These are phyloP conservation scores for Polylopha cassiicola DNA, from an alignment of 2,888 invertebrate species.

Conservation along the genomic window DNA sequence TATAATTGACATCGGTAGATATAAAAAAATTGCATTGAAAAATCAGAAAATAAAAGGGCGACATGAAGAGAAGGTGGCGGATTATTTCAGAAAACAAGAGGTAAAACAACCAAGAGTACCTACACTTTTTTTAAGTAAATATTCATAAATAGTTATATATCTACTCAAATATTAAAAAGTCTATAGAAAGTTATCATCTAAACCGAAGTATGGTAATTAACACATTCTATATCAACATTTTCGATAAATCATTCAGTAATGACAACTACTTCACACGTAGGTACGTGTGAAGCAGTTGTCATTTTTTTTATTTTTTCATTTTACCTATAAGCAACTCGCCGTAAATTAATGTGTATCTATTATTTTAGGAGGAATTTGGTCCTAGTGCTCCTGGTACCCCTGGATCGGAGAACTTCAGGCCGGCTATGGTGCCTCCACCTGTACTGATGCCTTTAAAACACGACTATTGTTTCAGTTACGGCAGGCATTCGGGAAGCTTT, in stretches of 20 bases:
- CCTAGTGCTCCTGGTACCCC: conserved; percentile 28
- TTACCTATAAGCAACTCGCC: too few relatives aligned
- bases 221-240: too few relatives aligned
- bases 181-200: too few relatives aligned
- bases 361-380: conserved; percentile 37
- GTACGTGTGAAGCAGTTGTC: too few relatives aligned
- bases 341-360: conserved; percentile 3
- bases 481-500: conserved; percentile 84
- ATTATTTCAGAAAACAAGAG: conserved; percentile 63
- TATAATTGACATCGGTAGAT: conserved; percentile 78
- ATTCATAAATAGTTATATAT: too few relatives aligned
- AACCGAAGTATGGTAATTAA: too few relatives aligned
- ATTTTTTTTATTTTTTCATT: too few relatives aligned
- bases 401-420: conserved; percentile 36
- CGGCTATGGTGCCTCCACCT: conserved; percentile 51
- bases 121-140: too few relatives aligned
- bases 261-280: too few relatives aligned
- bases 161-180: too few relatives aligned
- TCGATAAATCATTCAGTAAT: too few relatives aligned
- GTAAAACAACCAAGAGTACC: too few relatives aligned
- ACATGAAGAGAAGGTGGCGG: conserved; percentile 56
- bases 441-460: conserved; percentile 67
- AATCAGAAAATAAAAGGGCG: conserved; percentile 58
- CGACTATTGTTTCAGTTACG: conserved; percentile 80
- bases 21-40: conserved; percentile 68